Evolutionary conservation across 2,888 invertebrate species (phyloP), one percentile per base, ranked within the genome.

Genomic region (Eulithis prunata): DNA sequence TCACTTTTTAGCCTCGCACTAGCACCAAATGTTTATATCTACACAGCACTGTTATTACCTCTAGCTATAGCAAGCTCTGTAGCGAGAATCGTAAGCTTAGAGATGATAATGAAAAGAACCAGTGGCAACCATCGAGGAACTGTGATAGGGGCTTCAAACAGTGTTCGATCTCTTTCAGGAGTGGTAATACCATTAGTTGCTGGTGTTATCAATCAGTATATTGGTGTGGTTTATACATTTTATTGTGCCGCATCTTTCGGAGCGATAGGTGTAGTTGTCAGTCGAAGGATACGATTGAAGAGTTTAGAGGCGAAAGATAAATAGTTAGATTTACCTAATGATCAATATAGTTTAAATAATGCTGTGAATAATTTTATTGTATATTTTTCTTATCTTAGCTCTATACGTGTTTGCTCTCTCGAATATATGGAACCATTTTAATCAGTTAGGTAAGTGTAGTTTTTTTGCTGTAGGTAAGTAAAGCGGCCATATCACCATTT

Each of bases 181-280:
- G 92, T 94, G 71, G 64, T 94, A n/a, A 88, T 94, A 2, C 95
- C 95, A 0, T 75, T 95, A 6, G 74, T 93, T 7, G 87, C 92
- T 6, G 95, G 95, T 51, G 68, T 93, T 41, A 78, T 94, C 41
- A 89, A 87, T 66, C 93, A 94, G 76, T 80, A 83, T 53, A 83
- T 91, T 68, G 93, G 93, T 38, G 84, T 87, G 14, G 79, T 82
- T 62, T 87, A 88, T 70, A 86, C 89, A 13, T 82, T 85, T 71
- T 80, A 79, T 49, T 72, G 77, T 28, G 85, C 86, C 13, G 80
- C 85, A 5, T 58, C 76, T 8, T 79, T 87, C 13, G 78, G 85
- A 49, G 79, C 84, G 58, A 75, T 87, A 62, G 85, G 90, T 62
- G 80, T 86, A 45, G 73, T 83, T 60, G 62, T 89, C 61, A 88